These are phyloP conservation scores for Halcyon chelicuti DNA, from an alignment of 2,797 vertebrate genomes.

Conservation along the genomic window DNA sequence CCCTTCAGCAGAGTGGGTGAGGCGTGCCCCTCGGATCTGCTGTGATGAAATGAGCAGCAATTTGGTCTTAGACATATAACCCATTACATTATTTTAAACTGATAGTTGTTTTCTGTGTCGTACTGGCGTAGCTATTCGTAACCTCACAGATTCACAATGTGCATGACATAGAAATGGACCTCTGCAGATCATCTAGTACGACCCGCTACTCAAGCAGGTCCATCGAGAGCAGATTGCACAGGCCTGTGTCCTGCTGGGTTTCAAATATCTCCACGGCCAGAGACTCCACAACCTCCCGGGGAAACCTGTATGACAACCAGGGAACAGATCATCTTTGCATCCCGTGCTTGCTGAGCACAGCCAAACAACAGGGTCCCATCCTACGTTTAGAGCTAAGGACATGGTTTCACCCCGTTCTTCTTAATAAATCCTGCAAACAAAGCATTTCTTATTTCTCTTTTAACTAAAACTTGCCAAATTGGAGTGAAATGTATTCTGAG, in stretches of 20 bases:
- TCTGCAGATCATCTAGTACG: neutral
- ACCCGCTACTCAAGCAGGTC: neutral
- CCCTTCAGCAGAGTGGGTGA: neutral
- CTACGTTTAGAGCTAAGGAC: neutral
- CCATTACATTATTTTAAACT: neutral
- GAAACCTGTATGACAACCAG: neutral
- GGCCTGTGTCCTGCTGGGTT: neutral
- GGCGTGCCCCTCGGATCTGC: neutral
- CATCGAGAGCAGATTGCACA: neutral
- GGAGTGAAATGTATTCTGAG: neutral
- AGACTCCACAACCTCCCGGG: neutral
- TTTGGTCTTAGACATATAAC: neutral
- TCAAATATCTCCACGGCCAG: neutral
- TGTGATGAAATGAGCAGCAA: neutral
- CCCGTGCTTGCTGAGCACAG: neutral
- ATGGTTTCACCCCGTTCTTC: neutral
- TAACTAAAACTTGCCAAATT: neutral
- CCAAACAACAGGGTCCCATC: neutral
- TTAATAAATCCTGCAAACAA: neutral
- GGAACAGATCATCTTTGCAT: neutral
- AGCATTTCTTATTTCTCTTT: neutral
- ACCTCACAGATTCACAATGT: neutral
- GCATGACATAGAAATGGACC: neutral
- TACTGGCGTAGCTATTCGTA: neutral
- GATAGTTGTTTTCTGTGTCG: neutral